A percentile compares a stretch with the other conserved stretches of the same genome.
Evolutionary conservation across 2,113 vertebrate species (phyloP).

Genomic region (Pteronura brasiliensis): DNA sequence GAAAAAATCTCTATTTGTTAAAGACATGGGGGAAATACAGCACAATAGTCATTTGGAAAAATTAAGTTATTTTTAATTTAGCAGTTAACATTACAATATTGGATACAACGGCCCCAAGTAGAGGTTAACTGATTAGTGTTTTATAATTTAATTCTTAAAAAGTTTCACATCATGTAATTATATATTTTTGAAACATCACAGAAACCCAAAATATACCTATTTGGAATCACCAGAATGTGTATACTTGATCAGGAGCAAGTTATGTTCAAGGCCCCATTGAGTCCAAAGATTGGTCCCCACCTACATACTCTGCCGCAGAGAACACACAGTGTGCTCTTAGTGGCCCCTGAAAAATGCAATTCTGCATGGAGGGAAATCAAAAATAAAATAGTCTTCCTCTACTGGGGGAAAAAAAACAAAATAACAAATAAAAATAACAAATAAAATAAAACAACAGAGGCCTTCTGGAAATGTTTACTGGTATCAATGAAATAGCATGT

Average conservation of each 20-base stretch:
- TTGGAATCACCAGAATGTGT: not conserved
- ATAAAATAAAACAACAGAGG: not conserved
- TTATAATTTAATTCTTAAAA: constrained; percentile 18
- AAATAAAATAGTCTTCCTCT: not conserved
- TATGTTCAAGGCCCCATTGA: not conserved
- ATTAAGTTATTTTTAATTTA: not conserved
- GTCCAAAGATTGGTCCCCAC: not conserved
- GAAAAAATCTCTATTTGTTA: constrained; percentile 2
- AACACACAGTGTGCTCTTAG: not conserved
- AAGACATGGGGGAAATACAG: not conserved
- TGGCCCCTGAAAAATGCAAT: not conserved
- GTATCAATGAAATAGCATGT: not conserved
- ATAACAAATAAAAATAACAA: not conserved
- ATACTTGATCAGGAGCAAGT: not conserved
- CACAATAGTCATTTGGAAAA: constrained; percentile 10
- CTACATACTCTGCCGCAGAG: not conserved
- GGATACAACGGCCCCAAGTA: not conserved
- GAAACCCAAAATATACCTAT: not conserved
- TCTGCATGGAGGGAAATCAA: not conserved
- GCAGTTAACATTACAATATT: not conserved
- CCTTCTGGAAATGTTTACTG: not conserved
- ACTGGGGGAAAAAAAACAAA: not conserved
- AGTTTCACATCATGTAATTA: not conserved
- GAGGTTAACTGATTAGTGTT: not conserved
- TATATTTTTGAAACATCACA: not conserved